These are phyloP conservation scores for Podiceps cristatus DNA, from an alignment of 2,113 vertebrate genomes.

Conservation along the genomic window DNA sequence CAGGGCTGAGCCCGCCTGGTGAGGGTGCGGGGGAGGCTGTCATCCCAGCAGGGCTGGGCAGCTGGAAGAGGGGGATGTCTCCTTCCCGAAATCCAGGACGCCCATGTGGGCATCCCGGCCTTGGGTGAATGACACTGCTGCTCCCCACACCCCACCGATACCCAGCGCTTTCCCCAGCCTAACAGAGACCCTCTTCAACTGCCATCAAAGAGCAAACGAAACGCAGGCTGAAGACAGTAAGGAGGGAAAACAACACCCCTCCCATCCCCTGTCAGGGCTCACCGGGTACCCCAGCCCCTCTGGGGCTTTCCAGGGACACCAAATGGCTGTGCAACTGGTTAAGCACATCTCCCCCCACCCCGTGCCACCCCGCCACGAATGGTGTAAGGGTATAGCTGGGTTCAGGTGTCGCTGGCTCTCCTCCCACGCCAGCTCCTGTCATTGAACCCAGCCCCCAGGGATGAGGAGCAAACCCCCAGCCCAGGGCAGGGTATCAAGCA, in stretches of 20 bases:
- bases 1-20: neutral
- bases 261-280: neutral
- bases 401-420: slow-evolving; percentile 5
- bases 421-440: neutral
- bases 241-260: neutral
- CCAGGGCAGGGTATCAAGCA: neutral
- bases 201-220: neutral
- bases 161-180: neutral
- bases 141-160: neutral
- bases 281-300: neutral
- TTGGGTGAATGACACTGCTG: rapidly evolving
- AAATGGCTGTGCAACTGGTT: rapidly evolving
- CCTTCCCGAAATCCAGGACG: neutral
- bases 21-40: neutral
- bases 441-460: neutral
- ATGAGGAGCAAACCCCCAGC: neutral
- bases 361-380: rapidly evolving
- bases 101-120: neutral
- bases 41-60: neutral
- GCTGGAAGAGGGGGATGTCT: neutral
- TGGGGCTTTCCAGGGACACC: neutral
- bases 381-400: slow-evolving; percentile 15
- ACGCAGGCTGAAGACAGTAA: neutral
- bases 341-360: neutral
- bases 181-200: neutral